phyloP scores from a whole-genome alignment of 2,113 vertebrate genomes.

The Ginglymostoma cirratum region DNA sequence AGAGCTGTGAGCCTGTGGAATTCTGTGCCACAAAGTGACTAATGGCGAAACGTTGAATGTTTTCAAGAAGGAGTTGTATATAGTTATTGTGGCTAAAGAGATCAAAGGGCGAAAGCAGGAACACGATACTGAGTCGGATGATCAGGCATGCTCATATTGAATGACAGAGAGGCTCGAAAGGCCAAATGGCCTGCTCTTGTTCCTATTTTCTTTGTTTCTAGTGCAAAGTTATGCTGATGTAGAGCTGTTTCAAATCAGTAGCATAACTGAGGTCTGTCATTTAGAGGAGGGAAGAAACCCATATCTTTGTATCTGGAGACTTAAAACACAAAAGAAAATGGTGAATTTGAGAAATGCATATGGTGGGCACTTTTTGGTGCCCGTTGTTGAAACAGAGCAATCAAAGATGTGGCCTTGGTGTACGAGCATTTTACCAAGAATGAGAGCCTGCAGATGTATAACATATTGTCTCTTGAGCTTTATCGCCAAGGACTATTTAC shows the following conservation, averaged over 20 bases:
- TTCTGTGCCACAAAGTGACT: too few relatives aligned
- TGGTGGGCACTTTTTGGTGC: neutral
- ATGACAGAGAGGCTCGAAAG: too few relatives aligned
- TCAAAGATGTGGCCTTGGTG: neutral
- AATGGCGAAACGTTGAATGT: too few relatives aligned
- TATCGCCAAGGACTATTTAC: neutral
- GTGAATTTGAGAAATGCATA: neutral
- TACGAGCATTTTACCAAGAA: neutral
- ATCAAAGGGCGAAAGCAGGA: too few relatives aligned
- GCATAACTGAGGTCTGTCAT: neutral
- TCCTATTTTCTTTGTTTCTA: too few relatives aligned
- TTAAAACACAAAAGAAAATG: neutral
- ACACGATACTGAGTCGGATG: too few relatives aligned
- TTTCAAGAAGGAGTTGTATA: too few relatives aligned
- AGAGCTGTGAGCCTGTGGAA: too few relatives aligned
- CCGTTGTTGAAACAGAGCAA: neutral
- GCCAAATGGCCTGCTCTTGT: too few relatives aligned
- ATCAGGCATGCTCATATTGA: too few relatives aligned
- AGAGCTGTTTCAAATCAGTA: neutral
- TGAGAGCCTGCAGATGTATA: neutral
- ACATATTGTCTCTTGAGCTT: neutral
- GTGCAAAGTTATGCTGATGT: neutral
- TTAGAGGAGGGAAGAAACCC: too few relatives aligned
- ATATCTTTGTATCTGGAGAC: neutral
- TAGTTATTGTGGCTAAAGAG: too few relatives aligned